Evolutionary conservation across 2,888 invertebrate genomes (phyloP).

Genomic region (Cheilosia vernalis): DNA sequence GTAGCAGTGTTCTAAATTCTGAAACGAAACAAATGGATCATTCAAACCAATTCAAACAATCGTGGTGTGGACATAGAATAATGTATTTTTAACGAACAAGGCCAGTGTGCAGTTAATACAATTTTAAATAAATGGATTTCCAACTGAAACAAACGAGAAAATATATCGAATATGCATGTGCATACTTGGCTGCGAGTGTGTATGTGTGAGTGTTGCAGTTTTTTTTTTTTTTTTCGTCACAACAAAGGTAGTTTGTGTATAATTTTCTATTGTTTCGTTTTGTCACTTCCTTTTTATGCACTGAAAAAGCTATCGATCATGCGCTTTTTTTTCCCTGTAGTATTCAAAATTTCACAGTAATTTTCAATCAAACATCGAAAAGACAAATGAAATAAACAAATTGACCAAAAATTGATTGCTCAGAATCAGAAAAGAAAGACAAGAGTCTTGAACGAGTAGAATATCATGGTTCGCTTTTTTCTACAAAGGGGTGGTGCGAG

Average conservation of each 20-base stretch:
- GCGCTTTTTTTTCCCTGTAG: conserved; percentile 54
- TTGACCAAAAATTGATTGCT: not conserved
- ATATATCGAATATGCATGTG: conserved; percentile 29
- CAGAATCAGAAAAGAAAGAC: conserved; percentile 34
- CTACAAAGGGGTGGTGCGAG: conserved; percentile 46
- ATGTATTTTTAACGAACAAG: conserved; percentile 30
- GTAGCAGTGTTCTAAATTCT: not conserved
- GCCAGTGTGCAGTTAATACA: conserved; percentile 30
- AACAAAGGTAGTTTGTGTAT: conserved; percentile 56
- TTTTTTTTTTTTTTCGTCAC: conserved; percentile 34
- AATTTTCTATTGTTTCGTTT: conserved; percentile 39
- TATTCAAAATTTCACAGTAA: conserved; percentile 34
- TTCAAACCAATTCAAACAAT: not conserved
- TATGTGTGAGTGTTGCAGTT: conserved; percentile 55
- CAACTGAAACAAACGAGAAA: conserved; percentile 12
- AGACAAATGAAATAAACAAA: conserved; percentile 15
- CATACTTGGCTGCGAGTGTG: conserved; percentile 1
- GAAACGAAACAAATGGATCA: not conserved
- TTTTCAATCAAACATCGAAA: conserved; percentile 24
- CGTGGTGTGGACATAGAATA: conserved; percentile 18
- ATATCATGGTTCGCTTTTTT: not conserved
- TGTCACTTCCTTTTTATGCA: conserved; percentile 59
- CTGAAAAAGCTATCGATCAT: conserved; percentile 68
- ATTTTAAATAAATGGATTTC: conserved; percentile 14
- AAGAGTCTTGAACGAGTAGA: not conserved